These are phyloP conservation scores for Meliscaeva auricollis DNA, from an alignment of 2,888 invertebrate genomes.

Conservation along the genomic window DNA sequence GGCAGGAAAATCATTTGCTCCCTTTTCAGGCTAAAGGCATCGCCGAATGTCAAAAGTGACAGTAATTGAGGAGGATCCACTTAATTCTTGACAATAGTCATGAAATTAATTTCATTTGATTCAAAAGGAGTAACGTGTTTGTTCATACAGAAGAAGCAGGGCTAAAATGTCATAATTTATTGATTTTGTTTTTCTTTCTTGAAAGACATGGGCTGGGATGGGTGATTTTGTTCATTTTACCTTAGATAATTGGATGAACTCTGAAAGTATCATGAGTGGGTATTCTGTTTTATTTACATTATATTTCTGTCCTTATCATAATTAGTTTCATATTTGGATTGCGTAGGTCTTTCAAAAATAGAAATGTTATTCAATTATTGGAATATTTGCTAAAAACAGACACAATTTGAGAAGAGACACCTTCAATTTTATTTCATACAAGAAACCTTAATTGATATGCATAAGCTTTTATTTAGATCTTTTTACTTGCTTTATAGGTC, in stretches of 20 bases:
- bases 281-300: constrained; percentile 30
- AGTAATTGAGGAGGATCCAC: constrained; percentile 34
- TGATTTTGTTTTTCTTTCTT: constrained; percentile 11
- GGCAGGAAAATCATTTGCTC: constrained; percentile 37
- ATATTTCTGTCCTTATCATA: not conserved
- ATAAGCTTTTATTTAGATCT: no score
- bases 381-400: no score
- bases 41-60: constrained; percentile 42
- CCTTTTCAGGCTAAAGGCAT: constrained; percentile 25
- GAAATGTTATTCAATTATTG: no score
- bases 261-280: not conserved
- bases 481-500: no score
- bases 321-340: not conserved
- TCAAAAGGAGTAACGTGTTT: constrained; percentile 29
- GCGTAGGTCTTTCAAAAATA: not conserved
- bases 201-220: constrained; percentile 20
- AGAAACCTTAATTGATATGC: no score
- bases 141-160: not conserved
- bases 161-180: constrained; percentile 35
- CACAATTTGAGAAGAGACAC: no score
- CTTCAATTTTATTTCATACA: no score
- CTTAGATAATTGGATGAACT: constrained; percentile 31
- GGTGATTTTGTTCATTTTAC: constrained; percentile 16
- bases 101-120: constrained; percentile 57
- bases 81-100: constrained; percentile 42